A percentile compares a stretch with the other conserved stretches of the same genome.
Evolutionary conservation across 2,888 invertebrate genomes (phyloP).

Genomic region (Acronicta aceris): DNA sequence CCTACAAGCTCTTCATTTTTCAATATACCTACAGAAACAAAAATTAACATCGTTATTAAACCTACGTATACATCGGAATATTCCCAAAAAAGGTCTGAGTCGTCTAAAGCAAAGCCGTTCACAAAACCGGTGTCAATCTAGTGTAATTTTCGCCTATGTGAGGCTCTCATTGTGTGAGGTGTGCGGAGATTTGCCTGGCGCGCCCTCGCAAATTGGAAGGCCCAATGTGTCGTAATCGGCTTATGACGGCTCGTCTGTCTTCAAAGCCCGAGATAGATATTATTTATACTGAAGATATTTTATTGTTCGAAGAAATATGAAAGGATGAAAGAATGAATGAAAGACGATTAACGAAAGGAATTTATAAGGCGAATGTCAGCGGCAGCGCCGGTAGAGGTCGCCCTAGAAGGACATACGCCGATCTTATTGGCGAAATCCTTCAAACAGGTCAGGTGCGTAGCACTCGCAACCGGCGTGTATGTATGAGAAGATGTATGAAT

Average conservation of each 20-base stretch:
- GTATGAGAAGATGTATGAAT: too few relatives aligned
- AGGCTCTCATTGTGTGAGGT: slow-evolving; percentile 69
- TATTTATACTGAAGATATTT: slow-evolving; percentile 36
- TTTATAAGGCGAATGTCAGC: too few relatives aligned
- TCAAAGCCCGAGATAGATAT: slow-evolving; percentile 26
- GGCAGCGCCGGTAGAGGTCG: too few relatives aligned
- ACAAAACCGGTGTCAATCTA: slow-evolving; percentile 53
- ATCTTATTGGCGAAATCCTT: too few relatives aligned
- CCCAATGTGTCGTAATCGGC: slow-evolving; percentile 73
- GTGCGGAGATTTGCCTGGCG: slow-evolving; percentile 77
- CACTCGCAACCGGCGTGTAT: too few relatives aligned
- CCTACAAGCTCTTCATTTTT: background rate
- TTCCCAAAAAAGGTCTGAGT: slow-evolving; percentile 29
- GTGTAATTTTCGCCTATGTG: slow-evolving; percentile 72
- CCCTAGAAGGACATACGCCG: too few relatives aligned
- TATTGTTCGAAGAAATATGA: slow-evolving; percentile 19
- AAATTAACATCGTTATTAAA: too few relatives aligned
- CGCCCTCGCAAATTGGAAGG: slow-evolving; percentile 79
- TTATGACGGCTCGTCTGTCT: slow-evolving; percentile 63
- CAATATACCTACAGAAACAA: too few relatives aligned
- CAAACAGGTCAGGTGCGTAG: too few relatives aligned
- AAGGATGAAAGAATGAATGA: too few relatives aligned
- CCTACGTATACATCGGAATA: background rate
- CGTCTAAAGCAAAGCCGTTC: slow-evolving; percentile 20
- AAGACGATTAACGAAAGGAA: too few relatives aligned